phyloP scores from a whole-genome alignment of 2,797 vertebrate genomes.

The Macropus fuliginosus region DNA sequence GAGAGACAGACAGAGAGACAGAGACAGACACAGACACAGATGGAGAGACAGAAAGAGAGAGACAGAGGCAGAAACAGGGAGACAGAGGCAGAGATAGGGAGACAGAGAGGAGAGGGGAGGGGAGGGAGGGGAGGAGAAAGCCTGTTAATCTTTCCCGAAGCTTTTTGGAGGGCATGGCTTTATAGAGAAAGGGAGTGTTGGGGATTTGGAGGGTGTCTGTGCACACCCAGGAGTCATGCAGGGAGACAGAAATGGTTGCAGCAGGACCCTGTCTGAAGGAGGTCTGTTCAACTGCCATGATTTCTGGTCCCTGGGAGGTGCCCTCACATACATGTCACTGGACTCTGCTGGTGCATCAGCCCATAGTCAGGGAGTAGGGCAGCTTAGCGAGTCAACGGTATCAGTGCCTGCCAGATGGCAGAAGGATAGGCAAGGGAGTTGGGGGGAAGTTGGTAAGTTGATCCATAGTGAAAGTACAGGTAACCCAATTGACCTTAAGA shows the following conservation, averaged over 20 bases:
- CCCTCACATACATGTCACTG: not conserved
- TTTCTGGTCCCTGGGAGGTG: not conserved
- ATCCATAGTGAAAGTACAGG: not conserved
- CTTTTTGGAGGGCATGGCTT: not conserved
- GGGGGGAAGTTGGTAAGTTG: not conserved
- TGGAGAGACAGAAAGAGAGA: too few species aligned
- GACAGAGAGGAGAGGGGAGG: not conserved
- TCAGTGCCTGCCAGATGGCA: too few species aligned
- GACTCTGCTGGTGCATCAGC: not conserved
- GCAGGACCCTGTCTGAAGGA: not conserved
- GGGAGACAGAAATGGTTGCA: not conserved
- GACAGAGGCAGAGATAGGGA: not conserved
- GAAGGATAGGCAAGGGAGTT: too few species aligned
- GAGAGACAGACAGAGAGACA: not conserved
- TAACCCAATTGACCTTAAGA: not conserved
- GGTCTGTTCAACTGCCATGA: not conserved
- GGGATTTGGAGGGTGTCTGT: too few species aligned
- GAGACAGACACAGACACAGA: fast-evolving
- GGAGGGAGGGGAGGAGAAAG: not conserved
- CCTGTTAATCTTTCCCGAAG: not conserved
- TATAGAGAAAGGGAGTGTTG: not conserved
- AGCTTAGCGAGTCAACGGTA: not conserved
- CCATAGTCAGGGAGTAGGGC: not conserved
- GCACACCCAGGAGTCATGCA: too few species aligned
- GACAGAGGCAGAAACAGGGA: not conserved